A percentile compares a stretch with the other conserved stretches of the same genome.
Evolutionary conservation across 2,888 invertebrate species (phyloP).

Genomic region (Hirtodrosophila trivittata): DNA sequence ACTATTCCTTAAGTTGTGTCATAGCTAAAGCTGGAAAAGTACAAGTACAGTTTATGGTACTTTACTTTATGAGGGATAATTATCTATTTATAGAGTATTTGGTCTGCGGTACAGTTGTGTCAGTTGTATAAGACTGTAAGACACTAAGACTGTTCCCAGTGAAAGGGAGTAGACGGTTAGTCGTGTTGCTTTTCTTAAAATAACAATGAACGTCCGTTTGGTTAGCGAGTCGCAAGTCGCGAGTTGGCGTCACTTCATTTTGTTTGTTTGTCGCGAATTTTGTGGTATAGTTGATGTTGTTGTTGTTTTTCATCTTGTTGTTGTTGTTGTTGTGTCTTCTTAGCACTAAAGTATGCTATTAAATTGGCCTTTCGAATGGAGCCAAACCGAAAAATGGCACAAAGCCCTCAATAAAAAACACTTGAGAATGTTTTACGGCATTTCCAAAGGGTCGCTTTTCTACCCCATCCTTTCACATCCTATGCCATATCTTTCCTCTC

Average conservation of each 20-base stretch:
- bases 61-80: too few species aligned
- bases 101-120: neutral
- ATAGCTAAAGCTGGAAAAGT: too few species aligned
- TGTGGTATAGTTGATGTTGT: constrained; percentile 36
- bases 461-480: neutral
- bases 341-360: constrained; percentile 79
- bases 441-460: constrained; percentile 33
- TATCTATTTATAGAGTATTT: too few species aligned
- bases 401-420: constrained; percentile 57
- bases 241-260: constrained; percentile 70
- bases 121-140: neutral
- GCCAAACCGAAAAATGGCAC: constrained; percentile 55
- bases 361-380: constrained; percentile 79
- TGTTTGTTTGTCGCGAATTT: constrained; percentile 70
- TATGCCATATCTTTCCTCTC: neutral
- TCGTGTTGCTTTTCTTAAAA: constrained; percentile 74
- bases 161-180: constrained; percentile 23
- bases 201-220: constrained; percentile 77
- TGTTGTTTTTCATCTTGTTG: constrained; percentile 20
- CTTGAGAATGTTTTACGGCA: constrained; percentile 57
- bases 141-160: neutral
- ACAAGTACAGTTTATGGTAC: too few species aligned
- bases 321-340: constrained; percentile 65
- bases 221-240: constrained; percentile 45
- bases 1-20: too few species aligned